phyloP scores from a whole-genome alignment of 2,888 invertebrate species.

The Cephonodes hylas region DNA sequence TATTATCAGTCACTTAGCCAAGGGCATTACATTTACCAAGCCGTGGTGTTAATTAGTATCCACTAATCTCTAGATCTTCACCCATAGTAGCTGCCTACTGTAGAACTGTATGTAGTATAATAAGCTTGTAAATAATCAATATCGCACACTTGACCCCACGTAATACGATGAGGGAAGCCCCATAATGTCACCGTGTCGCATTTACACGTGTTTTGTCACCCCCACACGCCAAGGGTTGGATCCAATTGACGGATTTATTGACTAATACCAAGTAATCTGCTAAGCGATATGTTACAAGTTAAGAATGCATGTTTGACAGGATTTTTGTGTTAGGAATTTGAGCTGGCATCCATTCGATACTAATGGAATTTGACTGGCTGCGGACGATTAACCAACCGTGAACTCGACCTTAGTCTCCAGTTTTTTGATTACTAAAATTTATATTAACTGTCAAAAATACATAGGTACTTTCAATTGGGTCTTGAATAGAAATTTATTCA shows the following conservation, averaged over 20 bases:
- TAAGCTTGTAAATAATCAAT: slow-evolving; percentile 22
- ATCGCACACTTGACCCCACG: slow-evolving; percentile 32
- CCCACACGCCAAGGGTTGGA: slow-evolving; percentile 7
- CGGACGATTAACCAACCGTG: too few relatives aligned
- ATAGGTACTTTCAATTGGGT: too few relatives aligned
- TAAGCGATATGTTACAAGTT: neutral
- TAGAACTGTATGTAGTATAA: too few relatives aligned
- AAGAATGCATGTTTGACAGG: neutral
- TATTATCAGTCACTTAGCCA: too few relatives aligned
- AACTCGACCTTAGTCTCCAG: too few relatives aligned
- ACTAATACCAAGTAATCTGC: neutral
- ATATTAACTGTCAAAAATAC: too few relatives aligned
- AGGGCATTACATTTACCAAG: too few relatives aligned
- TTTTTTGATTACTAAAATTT: too few relatives aligned
- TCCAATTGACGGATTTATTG: slow-evolving; percentile 8
- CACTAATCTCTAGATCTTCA: too few relatives aligned
- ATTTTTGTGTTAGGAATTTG: neutral
- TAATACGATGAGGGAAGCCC: slow-evolving; percentile 45
- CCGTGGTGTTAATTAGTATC: too few relatives aligned
- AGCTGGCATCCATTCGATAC: neutral
- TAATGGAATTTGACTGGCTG: neutral
- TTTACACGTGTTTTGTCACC: slow-evolving; percentile 23
- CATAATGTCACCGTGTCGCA: slow-evolving; percentile 30
- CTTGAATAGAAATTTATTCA: too few relatives aligned
- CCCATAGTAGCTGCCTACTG: too few relatives aligned